Evolutionary conservation across 2,888 invertebrate species (phyloP).

Genomic region (Catocala nupta): DNA sequence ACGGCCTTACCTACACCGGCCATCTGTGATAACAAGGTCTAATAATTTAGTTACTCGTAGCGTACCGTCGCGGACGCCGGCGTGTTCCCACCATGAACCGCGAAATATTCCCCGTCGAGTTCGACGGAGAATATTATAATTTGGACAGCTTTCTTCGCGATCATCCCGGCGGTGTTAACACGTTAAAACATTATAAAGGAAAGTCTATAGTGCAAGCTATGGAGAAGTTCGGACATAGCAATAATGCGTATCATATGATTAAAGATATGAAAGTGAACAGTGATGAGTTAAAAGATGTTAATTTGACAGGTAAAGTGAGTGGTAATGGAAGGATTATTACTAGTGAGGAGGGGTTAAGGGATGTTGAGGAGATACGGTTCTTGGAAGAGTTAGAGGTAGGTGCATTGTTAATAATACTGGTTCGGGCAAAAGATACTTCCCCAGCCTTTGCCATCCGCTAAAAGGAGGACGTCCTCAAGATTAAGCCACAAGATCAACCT

Average conservation of each 20-base stretch:
- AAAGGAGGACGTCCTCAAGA: neutral
- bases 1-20: constrained; percentile 11
- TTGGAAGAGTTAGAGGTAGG: constrained; percentile 80
- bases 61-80: constrained; percentile 7
- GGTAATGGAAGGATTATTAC: constrained; percentile 77
- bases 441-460: no score
- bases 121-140: constrained; percentile 87
- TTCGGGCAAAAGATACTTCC: no score
- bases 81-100: constrained; percentile 34
- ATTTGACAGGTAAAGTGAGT: constrained; percentile 75
- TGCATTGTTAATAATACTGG: neutral
- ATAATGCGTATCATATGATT: constrained; percentile 89
- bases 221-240: constrained; percentile 87
- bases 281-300: constrained; percentile 79
- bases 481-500: neutral
- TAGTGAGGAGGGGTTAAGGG: constrained; percentile 63
- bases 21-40: constrained; percentile 14
- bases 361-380: constrained; percentile 70
- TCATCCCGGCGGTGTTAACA: constrained; percentile 92
- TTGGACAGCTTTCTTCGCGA: constrained; percentile 89
- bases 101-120: constrained; percentile 70
- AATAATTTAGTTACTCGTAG: constrained; percentile 29
- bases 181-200: constrained; percentile 86
- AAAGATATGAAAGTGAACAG: constrained; percentile 86
- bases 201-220: constrained; percentile 86